These are phyloP conservation scores for Plotosus lineatus DNA, from an alignment of 2,113 vertebrate species.

Conservation along the genomic window DNA sequence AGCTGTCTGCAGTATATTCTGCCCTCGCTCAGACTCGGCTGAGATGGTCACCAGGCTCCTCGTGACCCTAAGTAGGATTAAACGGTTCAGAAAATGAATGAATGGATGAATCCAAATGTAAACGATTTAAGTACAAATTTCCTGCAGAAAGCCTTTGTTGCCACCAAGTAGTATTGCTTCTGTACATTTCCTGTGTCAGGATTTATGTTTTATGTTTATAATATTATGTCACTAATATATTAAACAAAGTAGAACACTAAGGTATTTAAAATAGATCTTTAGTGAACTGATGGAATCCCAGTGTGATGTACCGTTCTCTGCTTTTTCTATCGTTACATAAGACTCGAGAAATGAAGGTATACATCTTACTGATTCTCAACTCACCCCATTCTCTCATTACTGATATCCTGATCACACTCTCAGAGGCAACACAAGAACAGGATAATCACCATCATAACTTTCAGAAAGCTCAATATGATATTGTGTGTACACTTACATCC, in stretches of 20 bases:
- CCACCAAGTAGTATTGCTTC: background rate
- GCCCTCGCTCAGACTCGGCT: no score
- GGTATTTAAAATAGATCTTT: background rate
- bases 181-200: background rate
- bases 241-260: background rate
- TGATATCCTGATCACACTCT: conserved; percentile 15
- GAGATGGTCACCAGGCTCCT: no score
- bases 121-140: background rate
- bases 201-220: background rate
- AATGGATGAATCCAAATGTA: no score
- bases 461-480: background rate
- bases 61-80: no score
- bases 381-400: background rate
- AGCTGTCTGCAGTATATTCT: no score
- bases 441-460: conserved; percentile 2
- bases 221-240: background rate
- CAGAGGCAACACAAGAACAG: background rate
- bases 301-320: background rate
- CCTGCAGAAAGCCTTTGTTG: background rate
- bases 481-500: background rate
- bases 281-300: background rate
- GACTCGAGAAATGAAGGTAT: background rate
- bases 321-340: background rate
- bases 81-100: no score
- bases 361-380: background rate